Evolutionary conservation across 2,113 vertebrate genomes (phyloP).

Genomic region (Copsychus sechellarum): DNA sequence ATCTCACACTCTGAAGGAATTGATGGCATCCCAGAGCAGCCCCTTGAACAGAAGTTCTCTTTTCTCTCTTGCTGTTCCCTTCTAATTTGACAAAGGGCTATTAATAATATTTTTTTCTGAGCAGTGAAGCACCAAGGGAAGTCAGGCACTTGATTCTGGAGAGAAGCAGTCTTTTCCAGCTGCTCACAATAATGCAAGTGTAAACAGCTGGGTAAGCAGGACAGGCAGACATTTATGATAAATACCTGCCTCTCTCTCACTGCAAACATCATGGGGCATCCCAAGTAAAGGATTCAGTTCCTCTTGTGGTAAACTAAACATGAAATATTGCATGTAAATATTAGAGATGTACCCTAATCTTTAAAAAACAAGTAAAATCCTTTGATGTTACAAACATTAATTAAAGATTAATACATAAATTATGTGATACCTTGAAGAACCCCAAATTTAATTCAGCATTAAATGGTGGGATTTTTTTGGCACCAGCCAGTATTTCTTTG

Average conservation of each 20-base stretch:
- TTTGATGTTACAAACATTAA: background rate
- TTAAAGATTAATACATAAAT: background rate
- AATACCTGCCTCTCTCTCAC: background rate
- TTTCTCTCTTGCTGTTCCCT: background rate
- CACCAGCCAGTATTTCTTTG: background rate
- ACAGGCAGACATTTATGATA: background rate
- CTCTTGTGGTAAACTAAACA: background rate
- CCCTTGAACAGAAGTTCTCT: background rate
- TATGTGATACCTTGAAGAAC: background rate
- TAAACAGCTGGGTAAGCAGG: background rate
- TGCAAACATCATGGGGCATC: background rate
- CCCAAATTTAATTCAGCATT: background rate
- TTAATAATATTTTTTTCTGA: background rate
- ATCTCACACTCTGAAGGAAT: background rate
- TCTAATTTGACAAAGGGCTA: background rate
- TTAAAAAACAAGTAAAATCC: background rate
- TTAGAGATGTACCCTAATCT: background rate
- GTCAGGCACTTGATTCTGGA: background rate
- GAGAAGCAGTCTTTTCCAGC: background rate
- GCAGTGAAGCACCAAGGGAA: background rate
- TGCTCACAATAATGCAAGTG: background rate
- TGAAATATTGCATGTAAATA: background rate
- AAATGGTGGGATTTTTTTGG: background rate
- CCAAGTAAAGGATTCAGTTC: background rate
- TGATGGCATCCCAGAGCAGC: background rate